A percentile compares a stretch with the other conserved stretches of the same genome.
phyloP scores from a whole-genome alignment of 2,797 vertebrate genomes.

The Alcedo quadribrachys region DNA sequence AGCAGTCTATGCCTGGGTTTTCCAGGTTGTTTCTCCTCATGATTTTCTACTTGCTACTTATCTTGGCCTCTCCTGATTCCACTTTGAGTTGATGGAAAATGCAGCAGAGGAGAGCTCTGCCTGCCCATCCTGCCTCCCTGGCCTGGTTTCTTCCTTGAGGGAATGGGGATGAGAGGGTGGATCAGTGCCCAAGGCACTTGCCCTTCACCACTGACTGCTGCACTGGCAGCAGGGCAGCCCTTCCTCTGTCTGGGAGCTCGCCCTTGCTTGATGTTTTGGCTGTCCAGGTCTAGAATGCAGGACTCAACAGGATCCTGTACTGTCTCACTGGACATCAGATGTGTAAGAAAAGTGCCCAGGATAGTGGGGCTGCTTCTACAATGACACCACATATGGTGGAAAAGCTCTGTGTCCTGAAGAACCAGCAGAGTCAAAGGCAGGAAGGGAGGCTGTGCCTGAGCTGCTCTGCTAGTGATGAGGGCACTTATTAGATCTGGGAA shows the following conservation, averaged over 20 bases:
- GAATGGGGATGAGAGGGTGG: not conserved
- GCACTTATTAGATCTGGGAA: not conserved
- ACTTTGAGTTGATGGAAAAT: rapidly evolving
- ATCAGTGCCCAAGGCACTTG: not conserved
- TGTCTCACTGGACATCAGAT: too few species aligned
- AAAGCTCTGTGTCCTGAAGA: not conserved
- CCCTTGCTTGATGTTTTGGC: not conserved
- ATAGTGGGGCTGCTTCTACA: not conserved
- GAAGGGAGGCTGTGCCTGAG: not conserved
- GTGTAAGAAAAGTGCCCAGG: rapidly evolving
- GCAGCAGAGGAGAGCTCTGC: not conserved
- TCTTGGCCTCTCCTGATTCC: not conserved
- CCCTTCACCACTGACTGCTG: not conserved
- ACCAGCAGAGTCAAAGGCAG: not conserved
- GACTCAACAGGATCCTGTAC: not conserved
- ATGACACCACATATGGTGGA: rapidly evolving
- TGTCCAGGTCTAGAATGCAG: rapidly evolving
- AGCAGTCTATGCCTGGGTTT: not conserved
- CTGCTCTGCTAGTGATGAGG: not conserved
- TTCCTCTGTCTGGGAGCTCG: not conserved
- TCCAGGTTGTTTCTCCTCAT: not conserved
- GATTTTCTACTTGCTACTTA: not conserved
- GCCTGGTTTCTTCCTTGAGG: not conserved
- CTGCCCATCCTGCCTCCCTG: not conserved
- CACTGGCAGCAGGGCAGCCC: not conserved